Base-by-base conservation (phyloP, 2,888 invertebrate genomes). In the Acleris cristana region DNA sequence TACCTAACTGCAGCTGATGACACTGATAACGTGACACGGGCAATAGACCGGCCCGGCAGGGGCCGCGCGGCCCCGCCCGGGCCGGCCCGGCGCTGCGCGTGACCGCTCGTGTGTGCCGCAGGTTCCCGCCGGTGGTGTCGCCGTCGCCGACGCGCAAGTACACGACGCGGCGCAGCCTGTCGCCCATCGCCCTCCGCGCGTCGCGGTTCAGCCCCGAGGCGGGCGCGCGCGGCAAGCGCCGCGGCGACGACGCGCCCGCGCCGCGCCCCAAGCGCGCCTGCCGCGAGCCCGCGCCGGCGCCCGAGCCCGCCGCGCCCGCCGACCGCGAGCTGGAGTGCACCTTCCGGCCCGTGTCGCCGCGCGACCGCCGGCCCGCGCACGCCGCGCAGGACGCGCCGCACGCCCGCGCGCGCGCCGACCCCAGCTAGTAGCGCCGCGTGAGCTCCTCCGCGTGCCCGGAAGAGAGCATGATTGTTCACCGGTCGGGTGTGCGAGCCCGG, bases 111-210 rank as follows among this genome's bases (percentile, higher is more conserved):
- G 1, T 4, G 4, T 12, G 45, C 86, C 86, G 94, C 86, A 86
- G 94, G 88, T 94, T 83, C 85, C 94, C 94, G 0, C 92, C 94
- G 45, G 94, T 88, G 72, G 94, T 96, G 49, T 97, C 96, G 10
- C 97, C 97, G 23, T 97, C 97, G 71, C 98, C 98, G 3, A 97
- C 97, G 34, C 94, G 98, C 71, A 96, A 96, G 60, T 97, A 96
- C 86, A 95, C 96, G 70, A 96, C 96, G 58, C 94, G 97, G 76
- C 95, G 97, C 67, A 98, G 98, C 76, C 95, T 98, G 77, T 98
- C 98, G 72, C 98, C 98, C 0, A 98, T 98, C 76, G 95, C 97
- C 14, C 94, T 97, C 88, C 94, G 97, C 64, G 96, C 97, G 18
- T 96, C 96, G 58, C 94, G 95, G 70, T 90, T 96, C 78, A 96